Base-by-base conservation (phyloP, 2,113 vertebrate species). In the Sylvicapra grimmia region DNA sequence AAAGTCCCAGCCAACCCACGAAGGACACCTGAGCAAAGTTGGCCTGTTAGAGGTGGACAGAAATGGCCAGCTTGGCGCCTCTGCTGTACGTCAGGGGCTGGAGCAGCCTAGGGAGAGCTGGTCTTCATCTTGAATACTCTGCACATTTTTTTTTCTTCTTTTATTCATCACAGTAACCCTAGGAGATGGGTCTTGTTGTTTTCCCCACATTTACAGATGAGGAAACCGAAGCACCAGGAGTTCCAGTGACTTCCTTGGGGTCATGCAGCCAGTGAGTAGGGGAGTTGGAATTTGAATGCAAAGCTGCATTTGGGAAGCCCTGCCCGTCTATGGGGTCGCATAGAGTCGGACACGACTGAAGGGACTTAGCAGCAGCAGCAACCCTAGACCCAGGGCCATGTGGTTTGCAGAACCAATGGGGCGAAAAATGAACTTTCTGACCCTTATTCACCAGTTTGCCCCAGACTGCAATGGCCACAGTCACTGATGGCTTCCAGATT, bases 401-500 rank as follows among this genome's bases (percentile, higher is more conserved):
- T 3, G 29, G 29, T 4, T 58, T 40, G 58, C 31, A 6, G 53
- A 68, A 16, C 11, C 0, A 8, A 36, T 2, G 13, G 56, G n/a
- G 49, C 2, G 6, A 4, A n/a, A 9, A 36, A 12, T 1, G 49
- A 16, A 9, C 29, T 4, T 19, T 31, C 68, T 29, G 49, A 44
- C 1, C 31, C 10, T 63, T 14, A 5, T 4, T n/a, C 16, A 12
- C n/a, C 19, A 23, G 29, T 14, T 1, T 1, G 0, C 7, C 29
- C 21, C 10, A 29, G 2, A 31, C n/a, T 2, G 18, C 25, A 29
- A 6, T 6, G 13, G 80, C 29, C 61, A 14, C 23, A 8, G n/a
- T n/a, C 51, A 1, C 44, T 5, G 27, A 29, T 21, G 49, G 51
- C 18, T 21, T 16, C 54, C 33, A 25, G 5, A 14, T 4, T n/a